A percentile compares a stretch with the other conserved stretches of the same genome.
Conservation (phyloP, 2,113 vertebrate genomes). For the Malaclemys terrapin region DNA sequence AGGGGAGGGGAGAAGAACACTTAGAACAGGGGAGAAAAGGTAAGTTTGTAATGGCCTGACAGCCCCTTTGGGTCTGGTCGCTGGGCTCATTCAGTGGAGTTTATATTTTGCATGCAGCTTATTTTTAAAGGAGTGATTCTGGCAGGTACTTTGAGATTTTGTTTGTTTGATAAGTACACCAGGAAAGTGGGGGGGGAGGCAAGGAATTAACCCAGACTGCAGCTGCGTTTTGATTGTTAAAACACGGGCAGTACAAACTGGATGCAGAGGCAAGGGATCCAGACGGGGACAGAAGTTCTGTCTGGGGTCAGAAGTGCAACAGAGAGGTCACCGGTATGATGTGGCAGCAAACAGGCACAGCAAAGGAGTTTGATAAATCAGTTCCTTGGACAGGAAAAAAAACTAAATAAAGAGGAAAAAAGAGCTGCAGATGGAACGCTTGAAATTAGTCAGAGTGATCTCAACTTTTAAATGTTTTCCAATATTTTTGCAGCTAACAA, state of each 20-base stretch:
- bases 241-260: neutral
- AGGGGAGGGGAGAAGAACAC: neutral
- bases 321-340: neutral
- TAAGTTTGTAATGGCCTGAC: neutral
- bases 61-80: neutral
- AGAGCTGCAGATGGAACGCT: neutral
- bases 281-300: neutral
- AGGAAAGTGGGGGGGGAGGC: neutral
- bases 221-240: neutral
- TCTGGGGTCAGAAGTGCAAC: neutral
- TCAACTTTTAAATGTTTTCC: neutral
- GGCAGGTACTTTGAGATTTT: neutral
- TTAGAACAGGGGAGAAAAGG: neutral
- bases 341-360: neutral
- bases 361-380: neutral
- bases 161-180: rapidly evolving
- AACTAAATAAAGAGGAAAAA: neutral
- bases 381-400: neutral
- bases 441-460: neutral
- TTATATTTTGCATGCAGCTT: neutral
- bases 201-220: neutral
- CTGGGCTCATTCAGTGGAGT: neutral
- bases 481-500: neutral
- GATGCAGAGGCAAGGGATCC: neutral
- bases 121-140: neutral